Evolutionary conservation across 2,888 invertebrate species (phyloP).

Genomic region (Drosophila incognita): DNA sequence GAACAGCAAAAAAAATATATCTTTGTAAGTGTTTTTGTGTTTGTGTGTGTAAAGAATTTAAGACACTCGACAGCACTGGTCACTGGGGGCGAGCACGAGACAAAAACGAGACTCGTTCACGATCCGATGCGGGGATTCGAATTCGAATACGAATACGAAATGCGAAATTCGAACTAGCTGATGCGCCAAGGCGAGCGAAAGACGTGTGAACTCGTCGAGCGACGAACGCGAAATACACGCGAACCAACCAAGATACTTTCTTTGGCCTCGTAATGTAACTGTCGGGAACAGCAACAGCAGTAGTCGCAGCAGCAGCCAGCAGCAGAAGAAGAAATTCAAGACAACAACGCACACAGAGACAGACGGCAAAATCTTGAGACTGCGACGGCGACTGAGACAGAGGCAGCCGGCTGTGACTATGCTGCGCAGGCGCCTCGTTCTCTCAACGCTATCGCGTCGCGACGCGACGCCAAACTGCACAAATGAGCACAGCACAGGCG

Average conservation of each 20-base stretch:
- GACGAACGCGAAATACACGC: conserved; percentile 85
- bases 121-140: conserved; percentile 44
- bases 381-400: conserved; percentile 36
- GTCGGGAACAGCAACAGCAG: conserved; percentile 60
- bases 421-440: conserved; percentile 53
- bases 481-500: conserved; percentile 75
- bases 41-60: conserved; percentile 33
- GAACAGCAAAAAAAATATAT: conserved; percentile 51
- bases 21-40: conserved; percentile 14
- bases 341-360: conserved; percentile 45
- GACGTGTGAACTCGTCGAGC: conserved; percentile 85
- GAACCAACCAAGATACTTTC: conserved; percentile 83
- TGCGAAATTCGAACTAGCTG: conserved; percentile 27
- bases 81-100: conserved; percentile 49
- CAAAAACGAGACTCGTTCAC: conserved; percentile 61
- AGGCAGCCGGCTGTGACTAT: conserved; percentile 57
- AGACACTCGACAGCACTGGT: conserved; percentile 49
- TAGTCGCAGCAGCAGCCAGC: conserved; percentile 52
- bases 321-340: conserved; percentile 68
- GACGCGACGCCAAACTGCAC: conserved; percentile 63
- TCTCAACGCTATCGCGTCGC: conserved; percentile 47
- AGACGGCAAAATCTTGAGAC: conserved; percentile 42
- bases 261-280: conserved; percentile 84
- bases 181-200: conserved; percentile 71
- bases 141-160: conserved; percentile 32